phyloP scores from a whole-genome alignment of 2,797 vertebrate genomes.

The Micromesistius poutassou region DNA sequence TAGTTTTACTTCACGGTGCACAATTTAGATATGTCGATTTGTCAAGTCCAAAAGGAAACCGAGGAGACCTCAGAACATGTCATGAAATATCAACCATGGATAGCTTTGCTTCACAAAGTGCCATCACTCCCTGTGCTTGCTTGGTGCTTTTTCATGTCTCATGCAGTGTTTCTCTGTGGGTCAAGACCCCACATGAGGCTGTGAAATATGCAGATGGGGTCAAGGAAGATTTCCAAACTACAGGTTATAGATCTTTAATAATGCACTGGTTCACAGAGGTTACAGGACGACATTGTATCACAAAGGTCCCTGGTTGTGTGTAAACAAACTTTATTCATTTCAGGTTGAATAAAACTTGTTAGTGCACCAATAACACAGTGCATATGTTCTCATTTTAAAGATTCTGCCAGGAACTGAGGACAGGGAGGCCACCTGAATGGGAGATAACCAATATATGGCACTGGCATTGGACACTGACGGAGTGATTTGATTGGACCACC shows the following conservation, averaged over 20 bases:
- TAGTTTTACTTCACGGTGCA: not conserved
- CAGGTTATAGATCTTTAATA: not conserved
- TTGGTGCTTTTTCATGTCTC: not conserved
- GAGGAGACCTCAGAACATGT: not conserved
- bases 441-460: conserved; percentile 57
- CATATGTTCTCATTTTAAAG: conserved; percentile 24
- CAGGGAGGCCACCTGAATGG: conserved; percentile 46
- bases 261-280: not conserved
- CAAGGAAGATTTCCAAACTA: too few species aligned
- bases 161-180: too few species aligned
- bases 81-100: not conserved
- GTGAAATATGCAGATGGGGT: too few species aligned
- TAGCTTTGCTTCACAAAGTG: not conserved
- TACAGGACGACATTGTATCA: not conserved
- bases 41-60: not conserved
- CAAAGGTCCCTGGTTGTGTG: not conserved
- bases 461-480: conserved; percentile 35
- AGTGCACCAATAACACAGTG: not conserved
- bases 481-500: conserved; percentile 23
- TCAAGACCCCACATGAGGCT: too few species aligned
- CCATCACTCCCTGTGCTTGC: not conserved
- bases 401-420: conserved; percentile 51
- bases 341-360: not conserved
- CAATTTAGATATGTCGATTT: not conserved
- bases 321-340: not conserved